Conservation (phyloP, 2,888 invertebrate species). For the Aquatica leii region DNA sequence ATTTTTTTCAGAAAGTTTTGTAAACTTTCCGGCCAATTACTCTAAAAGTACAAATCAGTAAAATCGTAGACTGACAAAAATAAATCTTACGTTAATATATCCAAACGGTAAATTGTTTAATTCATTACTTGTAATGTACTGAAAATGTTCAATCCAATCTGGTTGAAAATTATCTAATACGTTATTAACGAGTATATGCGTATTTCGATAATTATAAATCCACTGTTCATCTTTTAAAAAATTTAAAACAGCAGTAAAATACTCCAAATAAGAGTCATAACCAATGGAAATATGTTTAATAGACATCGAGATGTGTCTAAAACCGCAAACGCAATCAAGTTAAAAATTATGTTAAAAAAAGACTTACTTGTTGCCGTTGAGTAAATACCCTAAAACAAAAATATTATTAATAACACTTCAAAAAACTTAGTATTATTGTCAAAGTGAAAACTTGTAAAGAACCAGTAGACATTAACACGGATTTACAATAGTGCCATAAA, state of each 20-base stretch:
- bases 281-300: too few relatives aligned
- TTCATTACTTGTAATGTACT: conserved; percentile 57
- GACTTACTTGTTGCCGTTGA: too few relatives aligned
- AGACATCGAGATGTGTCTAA: too few relatives aligned
- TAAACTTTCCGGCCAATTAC: conserved; percentile 58
- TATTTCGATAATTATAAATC: conserved; percentile 72
- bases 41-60: conserved; percentile 48
- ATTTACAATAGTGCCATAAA: too few relatives aligned
- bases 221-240: conserved; percentile 70
- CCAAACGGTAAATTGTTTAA: conserved; percentile 62
- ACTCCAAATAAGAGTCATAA: conserved; percentile 50
- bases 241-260: conserved; percentile 65
- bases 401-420: too few relatives aligned
- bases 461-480: too few relatives aligned
- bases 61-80: conserved; percentile 21
- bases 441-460: too few relatives aligned
- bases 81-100: conserved; percentile 47
- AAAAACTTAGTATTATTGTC: too few relatives aligned
- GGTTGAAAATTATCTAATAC: conserved; percentile 65
- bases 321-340: too few relatives aligned
- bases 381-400: too few relatives aligned
- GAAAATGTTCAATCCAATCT: conserved; percentile 63
- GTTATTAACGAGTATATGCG: conserved; percentile 67
- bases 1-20: conserved; percentile 56
- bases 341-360: too few relatives aligned